Percentiles rank a stretch among this genome's conserved stretches.
Conservation (phyloP, 2,888 invertebrate genomes). For the Aphodius sticticus region DNA sequence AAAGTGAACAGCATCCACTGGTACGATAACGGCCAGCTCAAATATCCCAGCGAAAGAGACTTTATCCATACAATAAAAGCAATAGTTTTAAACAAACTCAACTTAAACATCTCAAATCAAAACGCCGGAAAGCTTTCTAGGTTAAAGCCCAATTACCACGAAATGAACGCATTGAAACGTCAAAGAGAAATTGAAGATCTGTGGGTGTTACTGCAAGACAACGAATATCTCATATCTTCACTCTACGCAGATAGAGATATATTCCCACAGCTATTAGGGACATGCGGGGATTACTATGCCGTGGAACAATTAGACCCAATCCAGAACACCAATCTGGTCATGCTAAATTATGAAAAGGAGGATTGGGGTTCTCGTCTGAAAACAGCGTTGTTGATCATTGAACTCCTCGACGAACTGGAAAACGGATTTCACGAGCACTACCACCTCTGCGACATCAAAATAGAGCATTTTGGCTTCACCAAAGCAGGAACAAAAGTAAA, state of each 20-base stretch:
- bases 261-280: constrained; percentile 71
- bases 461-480: constrained; percentile 71
- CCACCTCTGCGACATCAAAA: constrained; percentile 73
- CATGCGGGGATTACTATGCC: constrained; percentile 73
- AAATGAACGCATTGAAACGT: constrained; percentile 56
- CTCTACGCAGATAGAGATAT: constrained; percentile 68
- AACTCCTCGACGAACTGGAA: constrained; percentile 68
- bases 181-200: constrained; percentile 68
- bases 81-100: constrained; percentile 63
- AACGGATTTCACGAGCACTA: constrained; percentile 67
- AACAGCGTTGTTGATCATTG: constrained; percentile 68
- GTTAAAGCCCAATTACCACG: constrained; percentile 60
- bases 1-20: constrained; percentile 60
- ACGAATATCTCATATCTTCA: constrained; percentile 70
- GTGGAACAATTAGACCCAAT: constrained; percentile 70
- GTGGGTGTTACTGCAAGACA: constrained; percentile 70
- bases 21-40: constrained; percentile 60
- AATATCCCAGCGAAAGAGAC: constrained; percentile 64
- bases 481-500: constrained; percentile 63
- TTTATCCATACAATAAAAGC: constrained; percentile 64
- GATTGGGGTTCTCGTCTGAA: constrained; percentile 67
- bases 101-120: constrained; percentile 62
- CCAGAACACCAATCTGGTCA: constrained; percentile 62
- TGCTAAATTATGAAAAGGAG: constrained; percentile 62
- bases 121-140: constrained; percentile 62